Evolutionary conservation across 2,113 vertebrate genomes (phyloP).

Genomic region (Odobenus rosmarus): DNA sequence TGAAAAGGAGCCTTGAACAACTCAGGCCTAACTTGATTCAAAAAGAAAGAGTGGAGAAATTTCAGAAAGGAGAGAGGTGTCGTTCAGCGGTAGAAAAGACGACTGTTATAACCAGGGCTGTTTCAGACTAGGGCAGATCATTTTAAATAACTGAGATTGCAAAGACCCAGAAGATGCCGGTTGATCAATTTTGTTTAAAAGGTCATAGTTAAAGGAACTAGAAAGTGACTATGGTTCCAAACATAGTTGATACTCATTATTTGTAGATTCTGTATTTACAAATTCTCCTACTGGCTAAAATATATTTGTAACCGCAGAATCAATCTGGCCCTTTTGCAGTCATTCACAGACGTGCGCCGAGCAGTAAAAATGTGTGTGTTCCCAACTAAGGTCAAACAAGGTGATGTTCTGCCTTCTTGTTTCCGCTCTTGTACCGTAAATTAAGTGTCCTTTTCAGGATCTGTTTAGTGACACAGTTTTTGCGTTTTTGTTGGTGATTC

Average conservation of each 20-base stretch:
- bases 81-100: not conserved
- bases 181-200: not conserved
- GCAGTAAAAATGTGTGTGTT: not conserved
- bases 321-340: not conserved
- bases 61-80: not conserved
- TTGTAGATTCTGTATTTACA: not conserved
- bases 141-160: not conserved
- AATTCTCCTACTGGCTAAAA: not conserved
- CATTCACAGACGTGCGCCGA: not conserved
- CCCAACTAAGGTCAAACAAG: not conserved
- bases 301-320: not conserved
- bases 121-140: not conserved
- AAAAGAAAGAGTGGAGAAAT: not conserved
- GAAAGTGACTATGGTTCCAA: not conserved
- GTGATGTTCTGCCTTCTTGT: not conserved
- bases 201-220: not conserved
- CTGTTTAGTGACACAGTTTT: not conserved
- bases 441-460: not conserved
- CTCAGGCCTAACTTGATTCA: not conserved
- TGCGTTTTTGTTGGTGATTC: not conserved
- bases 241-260: fast-evolving
- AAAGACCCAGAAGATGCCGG: not conserved
- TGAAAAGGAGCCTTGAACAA: not conserved
- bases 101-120: fast-evolving
- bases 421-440: not conserved